phyloP scores from a whole-genome alignment of 53 echinoderm and acorn worm genomes.

The Holothuria leucospilota region DNA sequence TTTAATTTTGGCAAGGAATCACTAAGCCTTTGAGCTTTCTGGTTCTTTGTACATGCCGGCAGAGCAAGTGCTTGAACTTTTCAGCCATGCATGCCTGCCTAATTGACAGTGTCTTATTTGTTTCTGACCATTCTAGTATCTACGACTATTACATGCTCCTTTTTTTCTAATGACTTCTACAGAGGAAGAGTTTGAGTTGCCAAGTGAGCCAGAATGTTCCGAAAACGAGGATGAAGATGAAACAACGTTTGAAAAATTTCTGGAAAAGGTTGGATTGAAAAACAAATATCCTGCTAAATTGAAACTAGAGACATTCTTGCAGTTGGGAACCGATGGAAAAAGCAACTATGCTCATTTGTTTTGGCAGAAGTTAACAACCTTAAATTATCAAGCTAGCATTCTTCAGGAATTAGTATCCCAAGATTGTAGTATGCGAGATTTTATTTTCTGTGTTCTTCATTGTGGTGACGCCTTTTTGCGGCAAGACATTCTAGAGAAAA shows the following conservation, averaged over 20 bases:
- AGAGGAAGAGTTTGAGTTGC: neutral
- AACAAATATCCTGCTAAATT: conserved; percentile 17
- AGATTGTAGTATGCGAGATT: conserved; percentile 30
- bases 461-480: conserved; percentile 25
- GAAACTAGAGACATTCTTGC: neutral
- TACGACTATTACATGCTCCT: too few relatives aligned
- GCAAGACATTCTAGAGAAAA: conserved; percentile 35
- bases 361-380: conserved; percentile 28
- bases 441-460: conserved; percentile 8
- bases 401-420: neutral
- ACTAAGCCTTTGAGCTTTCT: too few relatives aligned
- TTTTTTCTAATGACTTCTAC: too few relatives aligned
- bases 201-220: neutral
- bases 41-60: too few relatives aligned
- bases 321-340: neutral
- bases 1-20: too few relatives aligned
- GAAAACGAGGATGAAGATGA: neutral
- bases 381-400: conserved; percentile 8
- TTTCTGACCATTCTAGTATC: too few relatives aligned
- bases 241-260: conserved; percentile 2
- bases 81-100: too few relatives aligned
- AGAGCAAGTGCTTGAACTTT: too few relatives aligned
- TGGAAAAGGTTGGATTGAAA: conserved; percentile 1
- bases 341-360: neutral
- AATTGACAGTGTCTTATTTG: too few relatives aligned